Conservation (phyloP, 2,888 invertebrate genomes). For the Diaprepes abbreviatus region DNA sequence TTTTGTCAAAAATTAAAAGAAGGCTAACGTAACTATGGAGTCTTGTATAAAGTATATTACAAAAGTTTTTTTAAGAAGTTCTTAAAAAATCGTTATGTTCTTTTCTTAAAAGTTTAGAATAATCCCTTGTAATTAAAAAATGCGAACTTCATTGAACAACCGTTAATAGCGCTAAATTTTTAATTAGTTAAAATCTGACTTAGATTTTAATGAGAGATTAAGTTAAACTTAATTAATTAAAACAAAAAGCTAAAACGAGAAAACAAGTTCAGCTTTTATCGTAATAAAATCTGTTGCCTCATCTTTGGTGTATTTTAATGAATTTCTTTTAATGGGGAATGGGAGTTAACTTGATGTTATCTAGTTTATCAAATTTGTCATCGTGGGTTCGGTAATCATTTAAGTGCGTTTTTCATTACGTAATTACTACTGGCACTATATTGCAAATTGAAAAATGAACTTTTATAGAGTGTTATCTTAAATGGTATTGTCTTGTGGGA, state of each 20-base stretch:
- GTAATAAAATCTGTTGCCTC: conserved; percentile 9
- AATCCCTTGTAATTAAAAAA: background rate
- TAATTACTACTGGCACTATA: background rate
- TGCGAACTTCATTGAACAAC: background rate
- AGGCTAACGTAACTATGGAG: too few species aligned
- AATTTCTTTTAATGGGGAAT: conserved; percentile 3
- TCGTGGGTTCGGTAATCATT: conserved; percentile 1
- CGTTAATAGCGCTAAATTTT: conserved; percentile 5
- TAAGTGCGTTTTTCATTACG: background rate
- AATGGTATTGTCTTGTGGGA: too few species aligned
- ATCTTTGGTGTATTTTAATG: conserved; percentile 8
- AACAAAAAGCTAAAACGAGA: conserved; percentile 11
- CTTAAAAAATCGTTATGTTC: too few species aligned
- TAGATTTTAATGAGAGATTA: conserved; percentile 15
- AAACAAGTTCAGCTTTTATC: conserved; percentile 11
- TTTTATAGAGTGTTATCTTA: too few species aligned
- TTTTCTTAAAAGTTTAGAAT: background rate
- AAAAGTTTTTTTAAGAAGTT: too few species aligned
- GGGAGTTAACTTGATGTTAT: conserved; percentile 14
- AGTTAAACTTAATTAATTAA: conserved; percentile 15
- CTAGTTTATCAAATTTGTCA: conserved; percentile 4
- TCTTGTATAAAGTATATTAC: too few species aligned
- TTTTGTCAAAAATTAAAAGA: too few species aligned
- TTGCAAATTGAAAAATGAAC: too few species aligned
- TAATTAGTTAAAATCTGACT: conserved; percentile 5